Evolutionary conservation across 2,113 vertebrate genomes (phyloP), one percentile per base, ranked within the genome.

Genomic region (Sitta europaea): DNA sequence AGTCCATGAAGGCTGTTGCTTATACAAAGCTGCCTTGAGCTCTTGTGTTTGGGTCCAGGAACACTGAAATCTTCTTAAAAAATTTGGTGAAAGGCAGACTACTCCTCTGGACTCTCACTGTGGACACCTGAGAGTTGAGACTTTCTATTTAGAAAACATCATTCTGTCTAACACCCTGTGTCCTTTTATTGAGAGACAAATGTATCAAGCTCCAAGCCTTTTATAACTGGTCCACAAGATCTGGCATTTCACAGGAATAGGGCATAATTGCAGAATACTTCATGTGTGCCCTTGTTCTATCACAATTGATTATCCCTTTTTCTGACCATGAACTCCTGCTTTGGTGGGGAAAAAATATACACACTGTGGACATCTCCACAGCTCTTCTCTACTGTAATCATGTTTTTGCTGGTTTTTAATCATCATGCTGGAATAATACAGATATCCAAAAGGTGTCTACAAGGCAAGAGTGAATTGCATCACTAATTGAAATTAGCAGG

Each of bases 401-500:
- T 35, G 24, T 59, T 45, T 61, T 53, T 80, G 40, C 72, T 85
- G 53, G 23, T 88, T 93, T 71, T 88, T 77, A 40, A n/a, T 54
- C 2, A 0, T 75, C 23, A 12, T 73, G 25, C 47, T 94, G 43
- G 51, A 88, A 79, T 73, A 76, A 6, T 71, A 42, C 28, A 79
- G 75, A 12, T 65, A 75, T 36, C 33, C 42, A 47, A 91, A 79
- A 38, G 79, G 59, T 74, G 68, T 78, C 38, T 75, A 42, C 16
- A 70, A 79, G 53, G 51, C 77, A 53, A 71, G 74, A 93, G 35
- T 75, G 79, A 76, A 75, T 73, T 78, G 45, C 55, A 48, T 73
- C 27, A 22, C 38, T 87, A 71, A 80, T 73, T 74, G 86, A 91
- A 93, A 94, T 86, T 91, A 92, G 58, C 78, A 93, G 86, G 91